Evolutionary conservation across 2,888 invertebrate genomes (phyloP).

Genomic region (Megastigmus dorsalis): DNA sequence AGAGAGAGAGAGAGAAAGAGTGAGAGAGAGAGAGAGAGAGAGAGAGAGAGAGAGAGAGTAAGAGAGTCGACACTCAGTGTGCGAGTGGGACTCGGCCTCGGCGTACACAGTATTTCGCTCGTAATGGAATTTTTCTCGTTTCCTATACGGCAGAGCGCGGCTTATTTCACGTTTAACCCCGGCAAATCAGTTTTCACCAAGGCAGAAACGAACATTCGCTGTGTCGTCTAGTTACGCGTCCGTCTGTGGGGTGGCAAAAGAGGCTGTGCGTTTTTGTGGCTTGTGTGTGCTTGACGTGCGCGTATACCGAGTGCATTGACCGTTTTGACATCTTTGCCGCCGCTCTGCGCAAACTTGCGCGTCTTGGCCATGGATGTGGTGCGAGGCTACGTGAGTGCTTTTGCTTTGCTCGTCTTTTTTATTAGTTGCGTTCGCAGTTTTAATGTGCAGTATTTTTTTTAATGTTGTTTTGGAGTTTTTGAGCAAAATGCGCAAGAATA

Average conservation of each 20-base stretch:
- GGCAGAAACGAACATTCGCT: no score
- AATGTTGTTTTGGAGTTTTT: not conserved
- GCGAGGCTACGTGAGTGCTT: slow-evolving; percentile 68
- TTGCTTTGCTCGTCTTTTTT: slow-evolving; percentile 4
- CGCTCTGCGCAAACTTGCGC: not conserved
- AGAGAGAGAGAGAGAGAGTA: no score
- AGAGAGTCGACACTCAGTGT: no score
- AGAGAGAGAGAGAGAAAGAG: no score
- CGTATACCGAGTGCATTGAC: not conserved
- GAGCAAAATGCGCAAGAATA: not conserved
- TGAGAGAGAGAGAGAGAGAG: no score
- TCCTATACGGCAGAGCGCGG: no score
- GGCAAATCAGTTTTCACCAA: slow-evolving; percentile 13
- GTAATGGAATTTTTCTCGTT: slow-evolving; percentile 13
- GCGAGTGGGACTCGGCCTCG: no score
- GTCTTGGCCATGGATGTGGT: slow-evolving; percentile 65
- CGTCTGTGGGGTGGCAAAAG: no score
- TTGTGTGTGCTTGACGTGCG: no score
- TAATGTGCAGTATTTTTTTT: not conserved
- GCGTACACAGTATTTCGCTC: no score
- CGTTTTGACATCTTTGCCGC: not conserved
- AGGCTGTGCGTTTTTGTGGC: no score
- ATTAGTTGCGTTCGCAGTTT: not conserved
- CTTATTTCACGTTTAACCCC: not conserved
- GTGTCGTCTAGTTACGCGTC: no score